Base-by-base conservation (phyloP, 2,888 invertebrate genomes). In the Myathropa florea region DNA sequence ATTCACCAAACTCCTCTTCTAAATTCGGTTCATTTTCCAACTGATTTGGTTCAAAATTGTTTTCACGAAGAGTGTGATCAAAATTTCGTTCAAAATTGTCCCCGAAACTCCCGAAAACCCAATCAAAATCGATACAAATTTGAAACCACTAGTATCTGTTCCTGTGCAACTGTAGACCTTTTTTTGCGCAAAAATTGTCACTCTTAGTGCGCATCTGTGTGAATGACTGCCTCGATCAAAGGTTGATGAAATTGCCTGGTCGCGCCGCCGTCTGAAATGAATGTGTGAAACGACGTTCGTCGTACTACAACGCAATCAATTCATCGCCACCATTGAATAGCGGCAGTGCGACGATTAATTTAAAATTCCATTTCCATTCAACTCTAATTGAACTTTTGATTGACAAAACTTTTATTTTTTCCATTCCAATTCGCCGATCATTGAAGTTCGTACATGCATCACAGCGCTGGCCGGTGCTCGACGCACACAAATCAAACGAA, bases 311-410 rank as follows among this genome's bases (percentile, higher is more conserved):
- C 80, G 71, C 84, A 80, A 80, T 80, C 70, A 72, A 81, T 67
- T 57, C 75, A 59, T 75, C 67, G 61, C 55, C 14, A 63, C 36
- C 46, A 82, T 70, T 77, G 73, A 64, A 55, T 70, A 64, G 77
- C 72, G 82, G 64, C 39, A 46, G 18, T 18, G 46, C 46, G 75
- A 18, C 39, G 26, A 67, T 82, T 82, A 73, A 82, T 85, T 85
- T 73, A 82, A n/a, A 82, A 77, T 77, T 81, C 68, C 72, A 81
- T 67, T 72, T 81, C 30, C 65, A 81, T 77, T 81, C 63, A 59
- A 61, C 46, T 57, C 14, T 82, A 85, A 82, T 82, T 82, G 77
- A 82, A 72, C 70, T 82, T 73, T 82, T 82, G 72, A 85, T 85
- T 77, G 68, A 73, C 28, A 33, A 68, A 72, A 76, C 23, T 46